A percentile compares a stretch with the other conserved stretches of the same genome.
phyloP scores from a whole-genome alignment of 2,797 vertebrate species.

The Dipus sagitta region DNA sequence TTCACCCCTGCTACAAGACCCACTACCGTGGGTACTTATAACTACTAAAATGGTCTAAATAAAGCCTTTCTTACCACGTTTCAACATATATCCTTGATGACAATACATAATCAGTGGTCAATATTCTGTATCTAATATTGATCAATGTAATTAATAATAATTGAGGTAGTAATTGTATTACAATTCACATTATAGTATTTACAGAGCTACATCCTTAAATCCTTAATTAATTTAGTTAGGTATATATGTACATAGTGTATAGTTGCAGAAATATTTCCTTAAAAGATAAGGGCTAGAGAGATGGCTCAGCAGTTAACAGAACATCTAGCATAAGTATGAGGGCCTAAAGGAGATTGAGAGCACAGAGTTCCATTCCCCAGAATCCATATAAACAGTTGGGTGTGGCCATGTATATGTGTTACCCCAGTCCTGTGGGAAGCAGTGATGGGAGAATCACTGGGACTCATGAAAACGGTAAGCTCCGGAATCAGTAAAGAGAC shows the following conservation, averaged over 20 bases:
- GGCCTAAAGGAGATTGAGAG: too few species aligned
- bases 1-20: neutral
- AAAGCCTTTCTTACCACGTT: neutral
- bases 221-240: conserved; percentile 33
- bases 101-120: neutral
- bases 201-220: neutral
- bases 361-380: too few species aligned
- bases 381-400: too few species aligned
- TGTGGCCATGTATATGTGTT: too few species aligned
- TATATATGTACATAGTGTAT: neutral
- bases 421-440: too few species aligned
- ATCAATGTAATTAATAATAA: conserved; percentile 7
- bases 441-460: too few species aligned
- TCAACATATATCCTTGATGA: neutral
- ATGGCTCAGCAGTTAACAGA: too few species aligned
- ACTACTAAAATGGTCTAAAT: neutral
- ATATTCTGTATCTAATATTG: neutral
- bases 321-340: too few species aligned
- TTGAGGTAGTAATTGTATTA: neutral
- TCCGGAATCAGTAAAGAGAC: too few species aligned
- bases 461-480: too few species aligned
- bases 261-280: too few species aligned
- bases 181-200: conserved; percentile 23
- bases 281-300: too few species aligned
- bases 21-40: neutral